A percentile compares a stretch with the other conserved stretches of the same genome.
Evolutionary conservation across 2,888 invertebrate genomes (phyloP).

Genomic region (Panopea generosa): DNA sequence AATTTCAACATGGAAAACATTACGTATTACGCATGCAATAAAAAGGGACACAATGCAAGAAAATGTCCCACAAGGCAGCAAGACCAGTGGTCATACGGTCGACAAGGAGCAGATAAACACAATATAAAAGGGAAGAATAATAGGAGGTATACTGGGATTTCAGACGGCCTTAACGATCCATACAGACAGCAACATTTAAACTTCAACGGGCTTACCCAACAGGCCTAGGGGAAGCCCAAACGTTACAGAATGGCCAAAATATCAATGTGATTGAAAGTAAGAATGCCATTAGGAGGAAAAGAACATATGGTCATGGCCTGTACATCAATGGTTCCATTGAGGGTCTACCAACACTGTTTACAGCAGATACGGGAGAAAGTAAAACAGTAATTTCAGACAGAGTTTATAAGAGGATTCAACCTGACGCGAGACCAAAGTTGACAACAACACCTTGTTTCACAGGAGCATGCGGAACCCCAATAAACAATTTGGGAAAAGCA

Average conservation of each 20-base stretch:
- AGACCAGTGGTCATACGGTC: not conserved
- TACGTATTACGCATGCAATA: not conserved
- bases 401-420: not conserved
- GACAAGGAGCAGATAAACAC: not conserved
- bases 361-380: constrained; percentile 9
- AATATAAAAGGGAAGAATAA: not conserved
- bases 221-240: constrained; percentile 6
- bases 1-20: not conserved
- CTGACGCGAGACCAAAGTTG: not conserved
- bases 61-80: not conserved
- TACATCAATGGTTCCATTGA: constrained; percentile 13
- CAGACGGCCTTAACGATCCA: too few species aligned
- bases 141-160: too few species aligned
- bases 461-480: constrained; percentile 23
- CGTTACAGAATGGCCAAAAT: not conserved
- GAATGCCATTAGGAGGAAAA: not conserved
- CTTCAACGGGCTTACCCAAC: not conserved
- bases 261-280: not conserved
- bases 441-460: not conserved
- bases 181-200: constrained; percentile 3
- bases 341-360: not conserved
- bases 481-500: constrained; percentile 28
- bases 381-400: constrained; percentile 7
- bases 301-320: not conserved
- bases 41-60: not conserved